Base-by-base conservation (phyloP, 2,113 vertebrate genomes). In the Aphelocoma coerulescens region DNA sequence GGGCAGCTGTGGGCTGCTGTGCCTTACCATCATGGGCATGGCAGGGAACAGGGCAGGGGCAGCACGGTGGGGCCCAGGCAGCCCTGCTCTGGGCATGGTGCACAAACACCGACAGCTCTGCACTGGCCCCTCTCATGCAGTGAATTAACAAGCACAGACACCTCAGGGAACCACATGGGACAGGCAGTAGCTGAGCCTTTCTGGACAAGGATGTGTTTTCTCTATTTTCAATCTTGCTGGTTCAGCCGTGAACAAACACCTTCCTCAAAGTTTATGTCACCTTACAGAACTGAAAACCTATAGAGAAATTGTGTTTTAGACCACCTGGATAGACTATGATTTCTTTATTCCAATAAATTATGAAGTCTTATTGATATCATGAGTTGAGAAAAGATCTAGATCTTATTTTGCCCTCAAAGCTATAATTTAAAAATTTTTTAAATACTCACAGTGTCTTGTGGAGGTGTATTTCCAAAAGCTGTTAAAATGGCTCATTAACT, bases 11-110 rank as follows among this genome's bases (percentile, higher is more conserved):
- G 37, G 1, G 11, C 35, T 67, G 51, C 48, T 75, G 32, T 27
- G 22, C 35, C 32, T 17, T 10, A 0, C 11, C 11, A 7, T 4
- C 5, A 1, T 0, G 26, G 57, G 18, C 43, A 33, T 1, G 30
- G 46, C 55, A 35, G 65, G 68, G 55, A 65, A 3, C 33, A 23
- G 43, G 33, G 57, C 51, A 35, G 46, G 20, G 39, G 39, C 39
- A 41, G 39, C 39, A 41, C 39, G 12, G 39, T 41, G 39, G 39
- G 39, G 39, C 39, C 39, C 39, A 41, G 32, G 13, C 5, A 35
- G 26, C 57, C 37, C 35, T 0, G 0, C 16, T 19, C 46, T 28
- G 12, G 5, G 28, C 4, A 1, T 2, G 18, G 39, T 7, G 16
- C 30, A 20, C 20, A 3, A 18, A n/a, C 35, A 46, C 26, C 1